These are phyloP conservation scores for Lonchura striata DNA, from an alignment of 2,113 vertebrate genomes.

Conservation along the genomic window DNA sequence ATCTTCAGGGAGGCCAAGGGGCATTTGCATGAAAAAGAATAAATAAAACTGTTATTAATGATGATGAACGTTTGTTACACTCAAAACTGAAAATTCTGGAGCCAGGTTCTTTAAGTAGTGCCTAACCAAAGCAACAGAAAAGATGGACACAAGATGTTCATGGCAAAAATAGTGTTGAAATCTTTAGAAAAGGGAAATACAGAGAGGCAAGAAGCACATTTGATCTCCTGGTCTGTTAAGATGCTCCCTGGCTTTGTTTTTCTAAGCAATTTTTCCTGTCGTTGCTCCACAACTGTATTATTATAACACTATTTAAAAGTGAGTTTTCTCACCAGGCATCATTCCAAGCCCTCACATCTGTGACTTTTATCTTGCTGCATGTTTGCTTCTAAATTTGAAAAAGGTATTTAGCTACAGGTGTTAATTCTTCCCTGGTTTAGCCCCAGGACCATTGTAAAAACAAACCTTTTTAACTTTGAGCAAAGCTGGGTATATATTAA, in stretches of 20 bases:
- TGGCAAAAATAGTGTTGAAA: neutral
- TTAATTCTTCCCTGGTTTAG: constrained; percentile 59
- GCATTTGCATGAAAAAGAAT: neutral
- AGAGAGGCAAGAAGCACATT: neutral
- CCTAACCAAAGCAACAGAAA: neutral
- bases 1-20: neutral
- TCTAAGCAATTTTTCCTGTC: neutral
- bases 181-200: neutral
- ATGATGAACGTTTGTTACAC: neutral
- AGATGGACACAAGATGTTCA: neutral
- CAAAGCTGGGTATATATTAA: constrained; percentile 36
- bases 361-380: constrained; percentile 65
- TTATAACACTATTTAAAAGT: neutral
- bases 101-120: neutral
- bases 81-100: neutral
- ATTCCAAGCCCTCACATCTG: constrained; percentile 63
- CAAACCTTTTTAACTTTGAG: constrained; percentile 60
- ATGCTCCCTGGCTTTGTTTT: neutral
- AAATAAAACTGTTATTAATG: neutral
- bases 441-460: constrained; percentile 50
- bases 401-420: constrained; percentile 67
- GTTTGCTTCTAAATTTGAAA: constrained; percentile 62
- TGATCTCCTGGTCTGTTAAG: neutral
- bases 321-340: constrained; percentile 49
- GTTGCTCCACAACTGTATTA: neutral